Conservation (phyloP, 2,113 vertebrate genomes). For the Pygoscelis adeliae region DNA sequence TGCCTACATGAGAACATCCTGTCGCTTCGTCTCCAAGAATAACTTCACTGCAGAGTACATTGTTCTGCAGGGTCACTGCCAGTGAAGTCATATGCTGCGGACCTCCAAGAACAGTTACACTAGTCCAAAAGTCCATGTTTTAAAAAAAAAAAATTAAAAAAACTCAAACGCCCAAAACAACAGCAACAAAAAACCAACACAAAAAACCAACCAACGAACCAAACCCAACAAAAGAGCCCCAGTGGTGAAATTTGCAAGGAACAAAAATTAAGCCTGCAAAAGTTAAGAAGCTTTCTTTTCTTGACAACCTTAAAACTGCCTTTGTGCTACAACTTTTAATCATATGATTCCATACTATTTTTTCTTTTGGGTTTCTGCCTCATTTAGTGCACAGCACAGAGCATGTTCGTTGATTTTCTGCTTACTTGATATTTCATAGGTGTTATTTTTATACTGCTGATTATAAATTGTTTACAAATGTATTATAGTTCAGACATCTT, state of each 20-base stretch:
- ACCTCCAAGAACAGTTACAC: background rate
- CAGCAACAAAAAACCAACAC: background rate
- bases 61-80: background rate
- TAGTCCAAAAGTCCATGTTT: background rate
- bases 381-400: background rate
- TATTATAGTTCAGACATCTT: background rate
- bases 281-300: background rate
- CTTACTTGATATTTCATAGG: background rate
- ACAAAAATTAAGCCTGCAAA: background rate
- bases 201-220: background rate
- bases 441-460: background rate
- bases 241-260: background rate
- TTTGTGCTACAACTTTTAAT: background rate
- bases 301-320: background rate
- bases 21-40: background rate
- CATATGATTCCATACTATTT: background rate
- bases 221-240: background rate
- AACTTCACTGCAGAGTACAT: background rate
- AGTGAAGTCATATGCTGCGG: background rate
- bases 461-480: background rate
- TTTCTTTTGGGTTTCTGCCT: background rate
- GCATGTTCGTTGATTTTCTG: background rate
- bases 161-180: background rate
- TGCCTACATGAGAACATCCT: slow-evolving; percentile 50
- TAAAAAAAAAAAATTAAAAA: background rate